phyloP scores from a whole-genome alignment of 1,140 invertebrate species.

The Zaprionus vittiger region DNA sequence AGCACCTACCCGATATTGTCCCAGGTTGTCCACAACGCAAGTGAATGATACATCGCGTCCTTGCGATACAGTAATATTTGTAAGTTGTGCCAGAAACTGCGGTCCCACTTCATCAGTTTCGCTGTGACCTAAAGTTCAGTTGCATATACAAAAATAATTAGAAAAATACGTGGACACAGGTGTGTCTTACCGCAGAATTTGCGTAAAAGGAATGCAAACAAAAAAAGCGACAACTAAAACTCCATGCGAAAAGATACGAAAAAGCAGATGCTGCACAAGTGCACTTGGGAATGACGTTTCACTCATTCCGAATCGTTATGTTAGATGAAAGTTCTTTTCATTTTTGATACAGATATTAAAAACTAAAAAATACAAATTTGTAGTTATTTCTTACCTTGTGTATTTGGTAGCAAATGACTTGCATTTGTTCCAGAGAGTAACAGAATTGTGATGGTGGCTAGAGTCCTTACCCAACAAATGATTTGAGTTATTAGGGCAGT shows the following conservation, averaged over 20 bases:
- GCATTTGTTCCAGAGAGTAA: conserved; percentile 34
- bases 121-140: conserved; percentile 60
- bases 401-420: conserved; percentile 37
- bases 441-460: conserved; percentile 40
- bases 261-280: neutral
- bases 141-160: conserved; percentile 4
- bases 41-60: conserved; percentile 94
- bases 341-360: neutral
- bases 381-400: conserved; percentile 47
- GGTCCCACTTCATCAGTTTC: conserved; percentile 86
- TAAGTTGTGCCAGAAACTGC: conserved; percentile 92
- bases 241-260: neutral
- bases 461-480: conserved; percentile 24
- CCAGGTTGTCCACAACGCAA: conserved; percentile 94
- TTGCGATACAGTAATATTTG: conserved; percentile 94
- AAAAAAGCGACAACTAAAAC: conserved; percentile 4
- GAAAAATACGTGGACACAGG: conserved; percentile 12
- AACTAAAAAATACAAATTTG: neutral
- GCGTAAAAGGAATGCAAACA: neutral
- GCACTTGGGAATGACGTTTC: neutral
- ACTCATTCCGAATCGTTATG: neutral
- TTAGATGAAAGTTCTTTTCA: too few species aligned
- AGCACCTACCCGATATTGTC: conserved; percentile 90
- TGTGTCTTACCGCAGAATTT: neutral
- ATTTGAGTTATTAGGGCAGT: conserved; percentile 53